Conservation (phyloP, 2,113 vertebrate species). For the Oenanthe melanoleuca region DNA sequence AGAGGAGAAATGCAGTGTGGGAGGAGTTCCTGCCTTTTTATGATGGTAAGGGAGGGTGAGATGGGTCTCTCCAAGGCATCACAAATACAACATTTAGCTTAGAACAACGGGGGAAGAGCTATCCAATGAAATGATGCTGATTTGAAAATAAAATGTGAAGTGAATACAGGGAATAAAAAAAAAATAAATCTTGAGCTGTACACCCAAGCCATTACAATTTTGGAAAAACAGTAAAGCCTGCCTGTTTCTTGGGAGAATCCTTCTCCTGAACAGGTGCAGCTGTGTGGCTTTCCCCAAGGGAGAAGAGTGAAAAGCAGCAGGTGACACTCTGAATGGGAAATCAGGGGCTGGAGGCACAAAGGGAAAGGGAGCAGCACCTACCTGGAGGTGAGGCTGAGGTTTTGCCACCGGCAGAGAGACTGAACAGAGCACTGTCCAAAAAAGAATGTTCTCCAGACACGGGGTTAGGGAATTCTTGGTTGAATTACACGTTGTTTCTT, state of each 20-base stretch:
- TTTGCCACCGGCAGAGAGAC: background rate
- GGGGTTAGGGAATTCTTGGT: background rate
- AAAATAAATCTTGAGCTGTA: background rate
- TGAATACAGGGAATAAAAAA: background rate
- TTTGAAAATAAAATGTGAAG: background rate
- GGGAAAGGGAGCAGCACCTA: background rate
- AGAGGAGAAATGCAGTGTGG: background rate
- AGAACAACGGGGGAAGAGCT: background rate
- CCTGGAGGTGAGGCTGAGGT: background rate
- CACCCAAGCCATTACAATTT: background rate
- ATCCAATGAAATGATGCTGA: background rate
- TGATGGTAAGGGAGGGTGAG: background rate
- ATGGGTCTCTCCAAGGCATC: background rate
- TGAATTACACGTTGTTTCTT: rapidly evolving
- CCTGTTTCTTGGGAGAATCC: background rate
- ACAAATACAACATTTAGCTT: background rate
- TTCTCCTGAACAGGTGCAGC: background rate
- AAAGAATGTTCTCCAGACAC: background rate
- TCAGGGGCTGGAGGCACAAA: background rate
- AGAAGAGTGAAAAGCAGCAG: background rate
- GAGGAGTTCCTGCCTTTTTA: background rate
- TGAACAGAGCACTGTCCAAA: background rate
- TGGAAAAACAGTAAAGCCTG: background rate
- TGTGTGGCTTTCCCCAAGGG: background rate
- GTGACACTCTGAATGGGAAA: background rate